Percentiles rank a stretch among this genome's conserved stretches.
phyloP scores from a whole-genome alignment of 2,888 invertebrate species.

The Cacoxenus indagator region DNA sequence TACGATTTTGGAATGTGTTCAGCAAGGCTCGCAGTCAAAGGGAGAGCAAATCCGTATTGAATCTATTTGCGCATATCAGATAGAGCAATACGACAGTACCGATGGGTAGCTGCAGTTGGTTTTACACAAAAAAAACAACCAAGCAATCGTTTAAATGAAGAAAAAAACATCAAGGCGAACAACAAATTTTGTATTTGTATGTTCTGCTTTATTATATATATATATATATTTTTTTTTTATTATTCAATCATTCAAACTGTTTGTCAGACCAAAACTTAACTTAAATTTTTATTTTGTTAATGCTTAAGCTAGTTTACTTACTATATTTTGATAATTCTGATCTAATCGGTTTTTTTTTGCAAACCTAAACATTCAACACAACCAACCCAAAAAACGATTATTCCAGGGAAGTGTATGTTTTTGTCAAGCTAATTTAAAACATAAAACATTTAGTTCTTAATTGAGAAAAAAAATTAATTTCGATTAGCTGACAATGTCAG shows the following conservation, averaged over 20 bases:
- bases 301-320: background rate
- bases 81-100: slow-evolving; percentile 71
- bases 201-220: background rate
- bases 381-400: background rate
- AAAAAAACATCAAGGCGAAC: background rate
- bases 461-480: no score
- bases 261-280: no score
- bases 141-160: background rate
- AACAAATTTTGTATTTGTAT: background rate
- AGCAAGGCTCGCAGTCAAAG: slow-evolving; percentile 96
- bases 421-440: no score
- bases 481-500: no score
- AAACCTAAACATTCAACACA: background rate
- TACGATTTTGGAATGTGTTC: slow-evolving; percentile 99
- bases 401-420: no score
- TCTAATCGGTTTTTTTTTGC: background rate
- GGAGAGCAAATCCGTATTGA: slow-evolving; percentile 93
- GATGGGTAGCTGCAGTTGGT: no score
- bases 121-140: background rate
- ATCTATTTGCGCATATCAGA: slow-evolving; percentile 91
- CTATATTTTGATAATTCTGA: slow-evolving; percentile 1
- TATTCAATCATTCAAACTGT: background rate
- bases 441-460: no score
- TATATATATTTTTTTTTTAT: background rate
- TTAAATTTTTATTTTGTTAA: no score